Conservation (phyloP, 2,888 invertebrate genomes). For the Myopa testacea region DNA sequence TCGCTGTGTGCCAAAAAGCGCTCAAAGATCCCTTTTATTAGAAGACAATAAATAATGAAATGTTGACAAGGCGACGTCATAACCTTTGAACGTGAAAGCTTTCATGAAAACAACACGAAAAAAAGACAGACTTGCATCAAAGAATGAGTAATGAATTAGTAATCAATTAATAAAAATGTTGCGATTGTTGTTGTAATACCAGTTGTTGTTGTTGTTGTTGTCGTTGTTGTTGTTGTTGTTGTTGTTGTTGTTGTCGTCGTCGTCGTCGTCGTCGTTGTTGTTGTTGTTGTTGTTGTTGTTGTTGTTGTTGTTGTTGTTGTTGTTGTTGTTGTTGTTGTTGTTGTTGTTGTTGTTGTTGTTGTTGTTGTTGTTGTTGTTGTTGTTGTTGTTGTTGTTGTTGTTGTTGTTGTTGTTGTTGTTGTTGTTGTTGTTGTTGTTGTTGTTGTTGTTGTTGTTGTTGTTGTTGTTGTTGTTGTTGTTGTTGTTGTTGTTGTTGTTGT, state of each 20-base stretch:
- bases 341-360: not conserved
- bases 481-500: not conserved
- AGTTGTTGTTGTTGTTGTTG: not conserved
- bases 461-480: not conserved
- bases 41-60: conserved; percentile 65
- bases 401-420: not conserved
- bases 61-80: conserved; percentile 66
- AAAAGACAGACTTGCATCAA: not conserved
- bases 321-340: not conserved
- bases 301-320: not conserved
- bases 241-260: not conserved
- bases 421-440: not conserved
- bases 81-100: conserved; percentile 65
- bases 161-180: conserved; percentile 41
- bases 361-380: not conserved
- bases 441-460: not conserved
- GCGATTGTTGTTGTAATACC: not conserved
- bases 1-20: conserved; percentile 4
- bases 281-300: not conserved
- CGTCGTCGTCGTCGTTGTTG: not conserved
- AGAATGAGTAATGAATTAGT: conserved; percentile 42
- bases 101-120: not conserved
- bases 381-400: not conserved
- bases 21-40: conserved; percentile 58
- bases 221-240: not conserved